Percentiles rank a stretch among this genome's conserved stretches.
phyloP scores from a whole-genome alignment of 2,113 vertebrate genomes.

The Nematolebias whitei region DNA sequence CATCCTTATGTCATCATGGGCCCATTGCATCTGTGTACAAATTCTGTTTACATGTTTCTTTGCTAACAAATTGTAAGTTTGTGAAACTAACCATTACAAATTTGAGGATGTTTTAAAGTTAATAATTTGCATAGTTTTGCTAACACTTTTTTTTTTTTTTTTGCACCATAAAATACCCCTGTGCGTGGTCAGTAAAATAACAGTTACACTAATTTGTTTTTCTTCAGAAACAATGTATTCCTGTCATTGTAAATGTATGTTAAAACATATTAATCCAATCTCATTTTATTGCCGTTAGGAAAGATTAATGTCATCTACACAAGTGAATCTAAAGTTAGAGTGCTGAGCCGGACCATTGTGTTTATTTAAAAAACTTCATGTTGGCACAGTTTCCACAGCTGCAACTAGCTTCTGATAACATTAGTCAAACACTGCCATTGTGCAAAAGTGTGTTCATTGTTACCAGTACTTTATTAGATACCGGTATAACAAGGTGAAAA shows the following conservation, averaged over 20 bases:
- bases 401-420: neutral
- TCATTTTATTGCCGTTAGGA: neutral
- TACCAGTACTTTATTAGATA: neutral
- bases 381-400: neutral
- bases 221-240: neutral
- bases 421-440: neutral
- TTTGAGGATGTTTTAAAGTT: too few species aligned
- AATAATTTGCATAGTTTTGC: too few species aligned
- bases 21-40: too few species aligned
- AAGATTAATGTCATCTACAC: neutral
- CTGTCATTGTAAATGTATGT: neutral
- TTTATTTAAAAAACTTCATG: neutral
- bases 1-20: too few species aligned
- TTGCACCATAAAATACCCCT: too few species aligned
- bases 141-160: too few species aligned
- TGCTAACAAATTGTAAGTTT: too few species aligned
- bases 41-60: too few species aligned
- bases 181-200: neutral
- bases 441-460: neutral
- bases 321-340: neutral
- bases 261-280: neutral
- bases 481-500: too few species aligned
- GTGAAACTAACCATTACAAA: too few species aligned
- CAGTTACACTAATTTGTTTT: neutral
- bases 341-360: neutral